Percentiles rank a stretch among this genome's conserved stretches.
Evolutionary conservation across 2,888 invertebrate species (phyloP).

Genomic region (Drosophila prolongata): DNA sequence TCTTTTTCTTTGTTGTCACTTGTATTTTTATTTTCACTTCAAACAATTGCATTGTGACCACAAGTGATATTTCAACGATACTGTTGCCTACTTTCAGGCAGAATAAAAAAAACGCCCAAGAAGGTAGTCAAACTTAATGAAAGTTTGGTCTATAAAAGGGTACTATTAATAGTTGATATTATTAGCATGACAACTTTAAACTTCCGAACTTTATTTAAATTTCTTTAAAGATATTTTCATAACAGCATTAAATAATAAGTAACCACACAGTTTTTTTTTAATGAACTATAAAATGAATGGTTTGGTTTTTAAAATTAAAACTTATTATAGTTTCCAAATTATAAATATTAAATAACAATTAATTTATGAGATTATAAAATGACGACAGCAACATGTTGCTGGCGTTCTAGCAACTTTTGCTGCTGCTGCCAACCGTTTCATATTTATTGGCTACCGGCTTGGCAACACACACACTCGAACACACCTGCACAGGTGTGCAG

Average conservation of each 20-base stretch:
- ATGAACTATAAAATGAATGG: too few relatives aligned
- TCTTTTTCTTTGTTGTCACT: constrained; percentile 21
- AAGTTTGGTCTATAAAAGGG: not conserved
- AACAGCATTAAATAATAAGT: too few relatives aligned
- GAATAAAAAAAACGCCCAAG: not conserved
- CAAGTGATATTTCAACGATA: not conserved
- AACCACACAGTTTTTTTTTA: too few relatives aligned
- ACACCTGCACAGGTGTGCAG: constrained; percentile 19
- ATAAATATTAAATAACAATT: not conserved
- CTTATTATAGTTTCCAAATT: too few relatives aligned
- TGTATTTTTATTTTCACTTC: constrained; percentile 25
- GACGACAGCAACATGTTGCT: constrained; percentile 19
- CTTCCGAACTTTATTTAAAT: too few relatives aligned
- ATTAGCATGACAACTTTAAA: too few relatives aligned
- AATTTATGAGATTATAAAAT: not conserved
- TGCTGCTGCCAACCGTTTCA: constrained; percentile 6
- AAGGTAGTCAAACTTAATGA: not conserved
- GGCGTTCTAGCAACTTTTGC: not conserved
- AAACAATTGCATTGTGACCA: constrained; percentile 33
- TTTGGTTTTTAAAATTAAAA: too few relatives aligned
- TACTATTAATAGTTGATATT: too few relatives aligned
- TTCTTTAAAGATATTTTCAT: too few relatives aligned
- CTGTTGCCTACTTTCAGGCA: constrained; percentile 68
- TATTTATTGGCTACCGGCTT: constrained; percentile 31
- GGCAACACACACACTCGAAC: not conserved